Evolutionary conservation across 2,797 vertebrate species (phyloP), one percentile per base, ranked within the genome.

Genomic region (Cetoscarus ocellatus): DNA sequence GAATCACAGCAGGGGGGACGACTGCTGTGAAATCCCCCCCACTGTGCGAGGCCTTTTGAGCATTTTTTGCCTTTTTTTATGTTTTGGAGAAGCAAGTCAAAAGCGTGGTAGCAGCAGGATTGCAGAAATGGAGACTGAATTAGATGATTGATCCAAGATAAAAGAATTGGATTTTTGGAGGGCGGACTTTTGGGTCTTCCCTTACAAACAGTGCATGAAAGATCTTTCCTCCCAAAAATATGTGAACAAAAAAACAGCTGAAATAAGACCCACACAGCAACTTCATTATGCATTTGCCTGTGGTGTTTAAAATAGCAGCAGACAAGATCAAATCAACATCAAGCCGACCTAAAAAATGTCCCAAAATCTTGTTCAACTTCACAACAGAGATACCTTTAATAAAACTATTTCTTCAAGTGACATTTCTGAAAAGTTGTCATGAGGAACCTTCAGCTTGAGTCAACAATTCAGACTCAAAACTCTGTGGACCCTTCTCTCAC

Each of bases 1-100:
- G 40, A 59, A 72, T 70, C 79, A 68, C 69, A 80, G 72, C 74
- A 72, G 76, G 85, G 79, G 73, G 69, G 77, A 27, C 19, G 74
- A 61, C 62, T 70, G 61, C 69, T 63, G 60, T 76, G 43, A 64
- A 68, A 77, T 63, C 40, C 54, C 39, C 27, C 57, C 57, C 65
- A 59, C 73, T 39, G 19, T 57, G 42, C 44, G n/a, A 34, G 34
- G 19, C 58, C 48, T 60, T 82, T 67, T 55, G 50, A 73, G 59
- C 15, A 49, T 39, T 67, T 61, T 56, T 40, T 15, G 18, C 35
- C 15, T 13, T 27, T 18, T 63, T 61, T 60, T 67, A 54, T 0
- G 45, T 27, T 39, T 39, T 10, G 7, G 27, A 18, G 19, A 36
- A 27, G 45, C 17, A 36, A 40, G 39, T 61, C 38, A 61, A 67